A percentile compares a stretch with the other conserved stretches of the same genome.
phyloP scores from a whole-genome alignment of 2,888 invertebrate species.

The Drosophila eohydei region DNA sequence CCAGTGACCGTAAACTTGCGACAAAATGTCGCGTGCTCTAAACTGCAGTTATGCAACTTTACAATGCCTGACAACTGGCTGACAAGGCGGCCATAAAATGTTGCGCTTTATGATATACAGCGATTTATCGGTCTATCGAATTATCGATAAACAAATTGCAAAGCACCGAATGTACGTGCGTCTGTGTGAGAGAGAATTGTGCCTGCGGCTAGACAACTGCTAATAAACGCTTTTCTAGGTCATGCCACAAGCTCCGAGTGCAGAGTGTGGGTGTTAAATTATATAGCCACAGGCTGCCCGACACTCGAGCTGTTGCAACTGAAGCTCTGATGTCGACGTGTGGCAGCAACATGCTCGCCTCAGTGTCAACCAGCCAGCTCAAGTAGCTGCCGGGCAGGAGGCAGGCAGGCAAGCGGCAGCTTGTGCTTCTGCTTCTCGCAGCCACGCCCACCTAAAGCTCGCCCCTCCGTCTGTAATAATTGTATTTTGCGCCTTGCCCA shows the following conservation, averaged over 20 bases:
- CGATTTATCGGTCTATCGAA: conserved; percentile 15
- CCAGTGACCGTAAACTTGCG: conserved; percentile 75
- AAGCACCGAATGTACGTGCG: not conserved
- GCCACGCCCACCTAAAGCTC: conserved; percentile 4
- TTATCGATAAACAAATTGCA: conserved; percentile 16
- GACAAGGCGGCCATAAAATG: conserved; percentile 63
- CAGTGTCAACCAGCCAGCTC: conserved; percentile 65
- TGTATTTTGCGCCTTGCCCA: conserved; percentile 59
- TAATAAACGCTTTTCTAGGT: conserved; percentile 59
- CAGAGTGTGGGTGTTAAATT: conserved; percentile 74
- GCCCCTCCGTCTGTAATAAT: conserved; percentile 60
- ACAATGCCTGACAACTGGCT: conserved; percentile 75
- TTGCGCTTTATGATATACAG: conserved; percentile 64
- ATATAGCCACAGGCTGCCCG: conserved; percentile 64
- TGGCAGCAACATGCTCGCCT: conserved; percentile 59
- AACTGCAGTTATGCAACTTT: conserved; percentile 80
- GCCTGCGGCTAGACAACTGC: conserved; percentile 49
- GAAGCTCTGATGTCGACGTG: conserved; percentile 52
- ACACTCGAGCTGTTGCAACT: conserved; percentile 42
- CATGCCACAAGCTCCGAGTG: conserved; percentile 7
- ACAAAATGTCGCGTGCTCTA: conserved; percentile 80
- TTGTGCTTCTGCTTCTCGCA: not conserved
- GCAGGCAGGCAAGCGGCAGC: conserved; percentile 27
- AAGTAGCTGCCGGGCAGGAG: conserved; percentile 25
- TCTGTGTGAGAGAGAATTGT: not conserved